Base-by-base conservation (phyloP, 1,140 invertebrate genomes). In the Magallana ariakensis region DNA sequence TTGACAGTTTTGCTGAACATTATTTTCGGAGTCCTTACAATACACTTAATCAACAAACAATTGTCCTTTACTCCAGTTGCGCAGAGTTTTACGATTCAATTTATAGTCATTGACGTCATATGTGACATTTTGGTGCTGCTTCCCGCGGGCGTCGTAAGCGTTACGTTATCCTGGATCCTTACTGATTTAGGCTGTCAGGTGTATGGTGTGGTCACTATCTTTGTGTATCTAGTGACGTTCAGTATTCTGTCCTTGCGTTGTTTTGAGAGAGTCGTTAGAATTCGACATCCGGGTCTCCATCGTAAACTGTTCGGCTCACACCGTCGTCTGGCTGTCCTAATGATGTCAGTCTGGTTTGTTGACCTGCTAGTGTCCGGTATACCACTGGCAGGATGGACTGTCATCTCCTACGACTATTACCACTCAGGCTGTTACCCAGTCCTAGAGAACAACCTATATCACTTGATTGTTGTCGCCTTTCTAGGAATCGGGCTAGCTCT, bases 331-430 rank as follows among this genome's bases (percentile, higher is more conserved):
- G 58, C 58, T 3, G 11, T 86, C 5, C 9, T 86, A 1, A 33
- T 19, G 6, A 10, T 83, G 4, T 82, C 60, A 15, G 58, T 66
- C 9, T 86, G 85, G 85, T 60, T 86, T 46, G 1, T 86, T 19
- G 80, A 86, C 55, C 26, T 86, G 13, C n/a, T 80, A 9, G 66
- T 86, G 33, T 16, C 80, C 4, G 56, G 26, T n/a, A 82, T 86
- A 81, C 85, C 85, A 66, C n/a, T 86, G 0, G 58, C 85, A 15
- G 80, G 57, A 60, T 86, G 85, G 85, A 80, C 80, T 0, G 26
- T 16, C 57, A 86, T 86, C 33, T 53, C 75, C 13, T 86, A 86
- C 7, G 80, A 86, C 54, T 62, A 53, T 8, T 83, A 86, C 53
- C 85, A 86, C n/a, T 60, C 80, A 26, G 75, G 75, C 5, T 86